Percentiles rank a stretch among this genome's conserved stretches.
phyloP scores from a whole-genome alignment of 2,113 vertebrate species.

The Jaculus jaculus region DNA sequence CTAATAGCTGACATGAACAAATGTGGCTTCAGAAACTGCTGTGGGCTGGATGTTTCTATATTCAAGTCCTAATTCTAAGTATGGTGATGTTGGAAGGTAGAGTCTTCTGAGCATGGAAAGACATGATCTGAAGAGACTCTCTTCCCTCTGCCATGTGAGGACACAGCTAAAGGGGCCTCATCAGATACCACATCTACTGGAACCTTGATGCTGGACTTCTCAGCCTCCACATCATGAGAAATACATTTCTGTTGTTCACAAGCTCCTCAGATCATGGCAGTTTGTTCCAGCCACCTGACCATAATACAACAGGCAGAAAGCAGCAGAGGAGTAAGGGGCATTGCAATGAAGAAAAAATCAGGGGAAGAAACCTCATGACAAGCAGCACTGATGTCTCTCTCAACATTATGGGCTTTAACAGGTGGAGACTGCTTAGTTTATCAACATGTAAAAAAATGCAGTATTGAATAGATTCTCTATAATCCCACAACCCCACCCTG shows the following conservation, averaged over 20 bases:
- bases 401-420: neutral
- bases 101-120: neutral
- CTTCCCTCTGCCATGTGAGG: neutral
- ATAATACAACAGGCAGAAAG: neutral
- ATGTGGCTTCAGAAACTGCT: neutral
- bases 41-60: neutral
- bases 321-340: rapidly evolving
- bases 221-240: neutral
- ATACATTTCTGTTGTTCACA: neutral
- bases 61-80: neutral
- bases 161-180: neutral
- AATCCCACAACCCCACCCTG: neutral
- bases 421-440: neutral
- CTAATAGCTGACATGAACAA: neutral
- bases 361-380: neutral
- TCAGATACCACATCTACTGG: neutral
- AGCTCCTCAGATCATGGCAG: neutral
- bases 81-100: neutral
- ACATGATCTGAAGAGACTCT: neutral
- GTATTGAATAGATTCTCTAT: neutral
- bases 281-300: neutral
- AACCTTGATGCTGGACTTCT: neutral
- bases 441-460: neutral
- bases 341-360: neutral
- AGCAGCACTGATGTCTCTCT: neutral